Evolutionary conservation across 2,888 invertebrate genomes (phyloP).

Genomic region (Hypselothyrea guttata): DNA sequence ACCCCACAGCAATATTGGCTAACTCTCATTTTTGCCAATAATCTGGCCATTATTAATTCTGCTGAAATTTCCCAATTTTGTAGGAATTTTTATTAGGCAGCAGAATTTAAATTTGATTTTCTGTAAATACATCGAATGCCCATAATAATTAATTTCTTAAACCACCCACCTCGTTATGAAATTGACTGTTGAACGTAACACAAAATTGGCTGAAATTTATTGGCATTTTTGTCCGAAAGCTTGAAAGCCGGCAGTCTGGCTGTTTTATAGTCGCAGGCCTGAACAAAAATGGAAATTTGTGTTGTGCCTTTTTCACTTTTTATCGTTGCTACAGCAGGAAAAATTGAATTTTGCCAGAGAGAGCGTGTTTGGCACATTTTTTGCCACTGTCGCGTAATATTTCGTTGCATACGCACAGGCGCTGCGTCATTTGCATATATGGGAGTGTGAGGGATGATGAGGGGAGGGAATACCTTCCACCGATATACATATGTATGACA

Average conservation of each 20-base stretch:
- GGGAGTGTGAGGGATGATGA: neutral
- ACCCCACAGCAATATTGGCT: no score
- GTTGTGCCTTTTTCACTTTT: constrained; percentile 23
- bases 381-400: constrained; percentile 6
- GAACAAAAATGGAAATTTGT: constrained; percentile 32
- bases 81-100: no score
- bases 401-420: constrained; percentile 31
- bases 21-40: no score
- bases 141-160: neutral
- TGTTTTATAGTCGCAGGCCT: constrained; percentile 7
- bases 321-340: neutral
- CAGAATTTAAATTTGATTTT: no score
- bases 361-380: constrained; percentile 2
- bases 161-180: neutral
- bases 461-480: neutral
- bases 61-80: no score
- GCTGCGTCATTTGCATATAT: constrained; percentile 52
- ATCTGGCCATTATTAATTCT: no score
- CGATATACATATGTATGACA: constrained; percentile 1
- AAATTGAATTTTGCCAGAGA: constrained; percentile 33
- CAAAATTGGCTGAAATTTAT: constrained; percentile 17
- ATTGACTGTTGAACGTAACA: neutral
- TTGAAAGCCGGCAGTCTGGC: neutral
- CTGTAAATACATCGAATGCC: no score
- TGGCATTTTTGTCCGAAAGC: constrained; percentile 20